These are phyloP conservation scores for Hydrozoanthus gracilis DNA, from an alignment of 92 coral and sea anemone genomes.

Conservation along the genomic window DNA sequence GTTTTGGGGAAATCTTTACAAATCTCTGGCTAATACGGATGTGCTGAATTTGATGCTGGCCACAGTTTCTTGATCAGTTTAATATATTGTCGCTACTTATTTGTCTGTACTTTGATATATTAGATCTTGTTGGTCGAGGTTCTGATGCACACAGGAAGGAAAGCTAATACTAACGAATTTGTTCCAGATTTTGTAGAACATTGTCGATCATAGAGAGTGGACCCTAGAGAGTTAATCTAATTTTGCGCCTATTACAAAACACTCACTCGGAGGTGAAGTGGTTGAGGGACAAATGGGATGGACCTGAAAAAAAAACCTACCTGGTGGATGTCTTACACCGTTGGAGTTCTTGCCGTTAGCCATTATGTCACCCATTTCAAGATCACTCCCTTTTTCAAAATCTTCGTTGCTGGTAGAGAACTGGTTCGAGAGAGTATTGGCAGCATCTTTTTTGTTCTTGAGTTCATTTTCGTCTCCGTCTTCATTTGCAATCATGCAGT, in stretches of 20 bases:
- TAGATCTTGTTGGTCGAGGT: neutral
- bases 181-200: no score
- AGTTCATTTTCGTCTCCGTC: conserved; percentile 75
- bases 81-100: neutral
- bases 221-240: neutral
- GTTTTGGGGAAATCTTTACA: neutral
- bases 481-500: conserved; percentile 68
- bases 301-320: neutral
- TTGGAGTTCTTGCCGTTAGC: conserved; percentile 38
- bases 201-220: neutral
- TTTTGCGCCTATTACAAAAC: neutral
- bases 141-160: neutral
- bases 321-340: conserved; percentile 44
- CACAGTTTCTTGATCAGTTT: neutral
- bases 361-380: conserved; percentile 39
- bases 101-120: neutral
- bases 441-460: conserved; percentile 72
- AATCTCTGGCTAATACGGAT: neutral
- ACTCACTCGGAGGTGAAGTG: neutral
- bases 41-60: neutral
- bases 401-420: conserved; percentile 49
- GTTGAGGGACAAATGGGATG: neutral
- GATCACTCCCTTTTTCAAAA: conserved; percentile 53
- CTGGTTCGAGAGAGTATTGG: conserved; percentile 68
- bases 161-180: no score